Base-by-base conservation (phyloP, 2,113 vertebrate genomes). In the Thalassoma bifasciatum region DNA sequence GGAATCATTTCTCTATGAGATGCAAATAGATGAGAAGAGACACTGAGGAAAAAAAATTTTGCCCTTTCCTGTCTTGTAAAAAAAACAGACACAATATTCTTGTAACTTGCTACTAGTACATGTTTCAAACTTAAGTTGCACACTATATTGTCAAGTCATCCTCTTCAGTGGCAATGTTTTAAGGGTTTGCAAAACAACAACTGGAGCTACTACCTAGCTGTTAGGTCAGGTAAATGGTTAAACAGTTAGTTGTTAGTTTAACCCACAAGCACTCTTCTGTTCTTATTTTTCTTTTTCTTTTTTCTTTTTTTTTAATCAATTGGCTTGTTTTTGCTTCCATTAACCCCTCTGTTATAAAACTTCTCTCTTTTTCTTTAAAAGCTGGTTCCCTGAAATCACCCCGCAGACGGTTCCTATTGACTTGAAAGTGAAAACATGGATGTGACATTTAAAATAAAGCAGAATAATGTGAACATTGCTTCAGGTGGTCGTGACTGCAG, bases 401-500 rank as follows among this genome's bases (percentile, higher is more conserved):
- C 71, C 26, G 61, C 2, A 0, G 79, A 52, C 2, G 5, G 47
- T 61, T 57, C 26, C 57, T 46, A 22, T 64, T 66, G 38, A 17
- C 42, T 66, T 50, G 4, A 66, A 75, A 61, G 57, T 51, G 38
- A 63, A 58, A 83, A 72, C 73, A 69, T 60, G 22, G 52, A 51
- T 21, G 77, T 80, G 66, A 37, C 64, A 75, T 82, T 86, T 76
- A 40, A 67, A 72, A 79, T 34, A 62, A 69, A 73, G 60, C 47
- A 56, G 24, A 17, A 44, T 61, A 1, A 42, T 81, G 83, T 69
- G 53, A 84, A 79, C 38, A 66, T 65, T 37, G 71, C 60, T 73
- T 75, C 22, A 54, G 80, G 79, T 68, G 60, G 72, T 66, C n/a
- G 24, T 84, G 75, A 86, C 83, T 84, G 69, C 69, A 51, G 40